phyloP scores from a whole-genome alignment of 2,113 vertebrate species.

The Aleadryas rufinucha region DNA sequence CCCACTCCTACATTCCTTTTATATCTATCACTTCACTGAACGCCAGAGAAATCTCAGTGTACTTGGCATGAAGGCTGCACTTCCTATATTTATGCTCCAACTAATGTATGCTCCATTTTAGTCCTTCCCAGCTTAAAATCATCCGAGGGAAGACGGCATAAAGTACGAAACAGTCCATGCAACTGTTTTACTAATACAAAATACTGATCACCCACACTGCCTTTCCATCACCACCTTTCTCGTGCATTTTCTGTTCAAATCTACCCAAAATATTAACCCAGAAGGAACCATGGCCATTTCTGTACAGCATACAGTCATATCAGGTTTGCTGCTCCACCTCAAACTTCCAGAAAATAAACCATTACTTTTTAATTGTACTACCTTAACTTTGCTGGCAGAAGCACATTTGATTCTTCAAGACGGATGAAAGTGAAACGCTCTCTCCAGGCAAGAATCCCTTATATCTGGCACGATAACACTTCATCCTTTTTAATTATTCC shows the following conservation, averaged over 20 bases:
- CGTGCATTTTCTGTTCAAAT: neutral
- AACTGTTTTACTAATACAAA: neutral
- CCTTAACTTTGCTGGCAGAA: conserved; percentile 44
- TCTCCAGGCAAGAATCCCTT: conserved; percentile 29
- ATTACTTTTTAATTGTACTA: conserved; percentile 44
- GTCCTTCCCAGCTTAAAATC: conserved; percentile 13
- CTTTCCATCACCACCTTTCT: neutral
- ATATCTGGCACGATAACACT: conserved; percentile 1
- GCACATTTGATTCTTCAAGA: neutral
- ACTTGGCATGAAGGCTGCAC: conserved; percentile 34
- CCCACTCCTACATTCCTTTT: conserved; percentile 49
- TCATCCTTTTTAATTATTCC: conserved; percentile 65
- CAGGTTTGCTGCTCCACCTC: neutral
- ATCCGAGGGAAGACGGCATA: neutral
- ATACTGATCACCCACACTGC: neutral
- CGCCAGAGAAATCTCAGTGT: conserved; percentile 51
- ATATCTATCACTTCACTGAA: conserved; percentile 23
- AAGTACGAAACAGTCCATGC: neutral
- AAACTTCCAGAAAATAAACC: neutral
- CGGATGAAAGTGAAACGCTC: neutral
- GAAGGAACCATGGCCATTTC: neutral
- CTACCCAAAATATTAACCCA: neutral
- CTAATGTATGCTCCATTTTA: conserved; percentile 43
- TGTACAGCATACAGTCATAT: rapidly evolving
- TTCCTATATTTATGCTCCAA: conserved; percentile 54